phyloP scores from a whole-genome alignment of 2,888 invertebrate species.

The Nipponacmea schrenckii region DNA sequence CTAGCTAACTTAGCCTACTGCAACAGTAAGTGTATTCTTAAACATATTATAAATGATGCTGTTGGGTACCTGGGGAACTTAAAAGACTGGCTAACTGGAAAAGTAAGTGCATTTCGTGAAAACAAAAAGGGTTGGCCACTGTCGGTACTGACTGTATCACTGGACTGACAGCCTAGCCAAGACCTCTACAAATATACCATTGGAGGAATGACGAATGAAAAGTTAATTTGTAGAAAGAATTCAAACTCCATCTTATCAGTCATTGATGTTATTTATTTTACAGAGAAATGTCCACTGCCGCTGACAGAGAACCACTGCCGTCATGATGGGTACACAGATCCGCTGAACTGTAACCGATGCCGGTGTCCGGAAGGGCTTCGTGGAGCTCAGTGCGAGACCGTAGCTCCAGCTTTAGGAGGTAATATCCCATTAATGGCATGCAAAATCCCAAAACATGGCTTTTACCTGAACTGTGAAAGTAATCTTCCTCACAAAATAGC shows the following conservation, averaged over 20 bases:
- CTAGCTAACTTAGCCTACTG: constrained; percentile 64
- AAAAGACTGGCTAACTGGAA: no score
- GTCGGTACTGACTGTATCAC: no score
- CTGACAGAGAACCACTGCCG: constrained; percentile 38
- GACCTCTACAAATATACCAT: neutral
- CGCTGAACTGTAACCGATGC: constrained; percentile 57
- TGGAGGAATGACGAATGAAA: no score
- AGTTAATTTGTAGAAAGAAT: no score
- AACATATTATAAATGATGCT: no score
- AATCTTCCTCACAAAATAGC: neutral
- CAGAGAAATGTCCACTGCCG: constrained; percentile 29
- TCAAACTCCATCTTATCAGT: no score
- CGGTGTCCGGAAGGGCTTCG: constrained; percentile 61
- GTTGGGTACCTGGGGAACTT: no score
- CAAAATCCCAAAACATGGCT: no score
- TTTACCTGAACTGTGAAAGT: neutral
- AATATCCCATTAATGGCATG: neutral
- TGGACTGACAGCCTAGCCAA: neutral
- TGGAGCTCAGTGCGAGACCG: constrained; percentile 53
- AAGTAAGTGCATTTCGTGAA: no score
- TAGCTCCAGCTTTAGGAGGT: constrained; percentile 41
- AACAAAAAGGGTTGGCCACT: no score
- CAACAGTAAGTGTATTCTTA: constrained; percentile 40
- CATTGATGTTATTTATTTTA: no score
- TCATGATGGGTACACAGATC: constrained; percentile 64